A percentile compares a stretch with the other conserved stretches of the same genome.
These are phyloP conservation scores for Indri indri DNA, from an alignment of 2,113 vertebrate species.

Conservation along the genomic window DNA sequence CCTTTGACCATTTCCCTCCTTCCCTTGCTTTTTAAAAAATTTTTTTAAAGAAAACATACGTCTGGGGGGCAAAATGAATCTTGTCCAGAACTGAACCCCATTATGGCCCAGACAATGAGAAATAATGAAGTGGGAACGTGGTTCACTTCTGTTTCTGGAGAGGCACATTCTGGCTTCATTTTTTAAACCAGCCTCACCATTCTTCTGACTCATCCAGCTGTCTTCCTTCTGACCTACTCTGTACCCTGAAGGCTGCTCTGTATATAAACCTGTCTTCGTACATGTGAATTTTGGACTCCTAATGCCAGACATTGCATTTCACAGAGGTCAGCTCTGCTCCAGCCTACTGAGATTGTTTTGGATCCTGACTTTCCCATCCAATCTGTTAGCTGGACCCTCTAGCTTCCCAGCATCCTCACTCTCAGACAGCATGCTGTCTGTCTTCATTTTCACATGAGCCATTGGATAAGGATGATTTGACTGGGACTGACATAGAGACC, in stretches of 20 bases:
- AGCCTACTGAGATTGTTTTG: constrained; percentile 28
- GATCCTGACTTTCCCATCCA: constrained; percentile 1
- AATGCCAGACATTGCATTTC: neutral
- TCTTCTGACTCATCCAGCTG: constrained; percentile 48
- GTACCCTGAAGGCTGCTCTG: neutral
- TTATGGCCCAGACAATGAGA: neutral
- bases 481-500: neutral
- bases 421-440: neutral
- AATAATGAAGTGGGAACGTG: neutral
- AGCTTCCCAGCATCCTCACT: neutral
- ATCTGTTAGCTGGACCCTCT: neutral
- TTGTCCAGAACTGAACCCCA: neutral
- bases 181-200: neutral
- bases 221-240: neutral
- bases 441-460: constrained; percentile 2
- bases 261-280: constrained; percentile 51
- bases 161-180: neutral
- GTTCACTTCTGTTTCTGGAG: neutral
- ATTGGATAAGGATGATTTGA: neutral
- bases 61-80: neutral
- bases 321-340: neutral
- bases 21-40: neutral
- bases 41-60: neutral
- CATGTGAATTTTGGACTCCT: constrained; percentile 49
- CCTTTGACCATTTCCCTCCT: neutral